These are phyloP conservation scores for Papilio elwesi DNA, from an alignment of 2,888 invertebrate genomes.

Conservation along the genomic window DNA sequence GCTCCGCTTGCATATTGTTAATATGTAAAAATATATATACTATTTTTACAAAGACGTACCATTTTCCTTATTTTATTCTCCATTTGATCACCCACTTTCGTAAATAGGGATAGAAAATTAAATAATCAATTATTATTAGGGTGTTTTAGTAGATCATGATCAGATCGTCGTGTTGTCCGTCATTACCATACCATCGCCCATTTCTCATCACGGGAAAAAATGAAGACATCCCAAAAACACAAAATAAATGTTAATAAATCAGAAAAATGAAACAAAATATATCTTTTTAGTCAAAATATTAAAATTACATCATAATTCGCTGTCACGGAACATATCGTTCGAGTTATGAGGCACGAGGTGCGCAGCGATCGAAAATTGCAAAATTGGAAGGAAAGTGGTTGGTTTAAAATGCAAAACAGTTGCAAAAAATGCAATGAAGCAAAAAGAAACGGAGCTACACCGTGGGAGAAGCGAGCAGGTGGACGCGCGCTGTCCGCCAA, in stretches of 20 bases:
- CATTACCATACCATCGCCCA: not conserved
- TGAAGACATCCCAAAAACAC: not conserved
- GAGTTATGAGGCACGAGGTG: slow-evolving; percentile 61
- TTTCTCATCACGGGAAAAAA: not conserved
- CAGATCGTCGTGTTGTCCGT: not conserved
- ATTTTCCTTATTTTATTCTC: too few species aligned
- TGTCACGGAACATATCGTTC: slow-evolving; percentile 44
- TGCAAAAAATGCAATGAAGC: slow-evolving; percentile 56
- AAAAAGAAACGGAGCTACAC: slow-evolving; percentile 59
- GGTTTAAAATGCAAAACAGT: slow-evolving; percentile 69
- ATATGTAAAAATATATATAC: too few species aligned
- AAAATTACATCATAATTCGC: slow-evolving; percentile 26
- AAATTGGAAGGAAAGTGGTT: slow-evolving; percentile 79
- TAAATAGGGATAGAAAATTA: too few species aligned
- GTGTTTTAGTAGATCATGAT: too few species aligned
- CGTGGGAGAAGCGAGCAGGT: slow-evolving; percentile 81
- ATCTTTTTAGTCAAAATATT: not conserved
- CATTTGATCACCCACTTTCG: too few species aligned
- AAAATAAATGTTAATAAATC: too few species aligned
- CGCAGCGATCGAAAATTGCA: slow-evolving; percentile 65
- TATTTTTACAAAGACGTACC: too few species aligned
- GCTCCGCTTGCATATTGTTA: too few species aligned
- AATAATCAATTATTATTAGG: too few species aligned
- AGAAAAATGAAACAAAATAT: not conserved
- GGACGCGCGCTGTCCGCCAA: slow-evolving; percentile 44